Base-by-base conservation (phyloP, 1,140 invertebrate genomes). In the Capitella teleta region DNA sequence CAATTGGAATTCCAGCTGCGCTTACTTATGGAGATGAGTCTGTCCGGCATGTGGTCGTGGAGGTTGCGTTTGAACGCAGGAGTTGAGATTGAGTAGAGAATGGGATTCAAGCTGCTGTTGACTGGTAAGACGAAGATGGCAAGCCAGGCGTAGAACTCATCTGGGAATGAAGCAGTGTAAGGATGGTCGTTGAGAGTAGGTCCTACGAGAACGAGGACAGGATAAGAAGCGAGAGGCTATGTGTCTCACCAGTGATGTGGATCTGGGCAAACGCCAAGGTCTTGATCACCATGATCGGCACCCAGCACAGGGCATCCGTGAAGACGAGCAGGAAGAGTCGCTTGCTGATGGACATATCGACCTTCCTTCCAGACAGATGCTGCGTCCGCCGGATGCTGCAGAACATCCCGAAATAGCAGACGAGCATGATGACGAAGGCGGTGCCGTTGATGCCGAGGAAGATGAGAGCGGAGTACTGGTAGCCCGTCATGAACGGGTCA, bases 251-350 rank as follows among this genome's bases (percentile, higher is more conserved):
- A 26, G 71, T 67, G 50, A 85, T 74, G 2, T 80, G 14, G 28
- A 52, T 1, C 14, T 26, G 14, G 14, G 16, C 5, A 4, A 54
- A 37, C 14, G 53, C 82, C 40, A 78, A 57, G 28, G 82, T 74
- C 63, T 86, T 86, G 37, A 84, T 67, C 18, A 76, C 57, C 26
- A 84, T 82, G 23, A 85, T 82, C 3, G 84, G 84, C 5, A 78
- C 73, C 84, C 84, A 86, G 59, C 84, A 86, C 21, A 79, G 61
- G n/a, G 76, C 77, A 62, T 86, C 80, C 0, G 82, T 83, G 16
- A 83, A 63, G 1, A 86, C 82, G 47, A 87, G 85, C 52, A 85
- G 77, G 55, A 84, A 84, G 62, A 85, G 85, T 49, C 84, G 73
- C 10, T 81, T 64, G 1, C 80, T 81, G 58, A 86, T 57, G 8